Evolutionary conservation across 2,113 vertebrate species (phyloP).

Genomic region (Microcebus ravelobensis): DNA sequence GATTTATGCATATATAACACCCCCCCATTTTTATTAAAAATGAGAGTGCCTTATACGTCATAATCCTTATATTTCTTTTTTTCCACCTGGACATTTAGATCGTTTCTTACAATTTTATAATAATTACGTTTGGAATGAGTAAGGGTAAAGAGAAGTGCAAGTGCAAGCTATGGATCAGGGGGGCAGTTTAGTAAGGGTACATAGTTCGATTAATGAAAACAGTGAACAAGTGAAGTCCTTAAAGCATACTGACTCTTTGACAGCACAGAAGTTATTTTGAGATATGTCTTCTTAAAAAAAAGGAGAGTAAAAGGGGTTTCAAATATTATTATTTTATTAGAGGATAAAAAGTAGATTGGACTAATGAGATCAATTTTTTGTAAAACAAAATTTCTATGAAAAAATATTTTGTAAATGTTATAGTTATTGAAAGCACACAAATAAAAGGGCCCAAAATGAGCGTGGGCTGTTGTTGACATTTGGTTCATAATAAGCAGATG

Average conservation of each 20-base stretch:
- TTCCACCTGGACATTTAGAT: not conserved
- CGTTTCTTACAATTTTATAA: not conserved
- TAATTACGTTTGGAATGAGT: not conserved
- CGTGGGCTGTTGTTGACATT: not conserved
- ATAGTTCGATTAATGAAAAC: not conserved
- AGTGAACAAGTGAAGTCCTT: not conserved
- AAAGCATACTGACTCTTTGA: not conserved
- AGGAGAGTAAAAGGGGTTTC: not conserved
- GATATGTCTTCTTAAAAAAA: not conserved
- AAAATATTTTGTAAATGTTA: not conserved
- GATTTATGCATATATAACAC: not conserved
- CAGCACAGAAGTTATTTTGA: not conserved
- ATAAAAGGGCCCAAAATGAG: not conserved
- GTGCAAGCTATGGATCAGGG: not conserved
- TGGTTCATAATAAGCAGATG: not conserved
- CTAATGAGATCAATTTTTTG: not conserved
- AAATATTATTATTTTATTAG: not conserved
- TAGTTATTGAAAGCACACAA: not conserved
- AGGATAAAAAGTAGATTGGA: not conserved
- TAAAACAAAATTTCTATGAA: not conserved
- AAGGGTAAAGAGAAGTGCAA: not conserved
- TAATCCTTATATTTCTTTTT: not conserved
- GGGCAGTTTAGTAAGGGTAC: not conserved
- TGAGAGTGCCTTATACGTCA: not conserved
- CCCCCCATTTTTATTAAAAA: not conserved